A percentile compares a stretch with the other conserved stretches of the same genome.
Evolutionary conservation across 1,140 invertebrate species (phyloP).

Genomic region (Tetramorium parvispinum): DNA sequence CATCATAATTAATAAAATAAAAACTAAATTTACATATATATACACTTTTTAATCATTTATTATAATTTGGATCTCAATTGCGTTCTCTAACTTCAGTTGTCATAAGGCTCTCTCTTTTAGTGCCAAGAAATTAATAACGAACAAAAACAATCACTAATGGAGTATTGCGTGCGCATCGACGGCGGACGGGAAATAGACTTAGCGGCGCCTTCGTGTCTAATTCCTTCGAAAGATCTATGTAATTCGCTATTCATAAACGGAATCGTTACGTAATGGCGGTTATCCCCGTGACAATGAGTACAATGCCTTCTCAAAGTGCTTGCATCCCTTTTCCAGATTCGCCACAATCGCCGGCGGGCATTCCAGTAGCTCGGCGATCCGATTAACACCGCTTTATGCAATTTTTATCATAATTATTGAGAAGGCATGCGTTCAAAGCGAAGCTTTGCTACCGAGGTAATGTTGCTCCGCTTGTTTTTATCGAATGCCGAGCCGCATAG

Average conservation of each 20-base stretch:
- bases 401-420: constrained; percentile 45
- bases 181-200: constrained; percentile 15
- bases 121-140: neutral
- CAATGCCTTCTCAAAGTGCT: constrained; percentile 11
- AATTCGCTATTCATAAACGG: constrained; percentile 64
- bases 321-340: constrained; percentile 14
- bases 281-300: constrained; percentile 15
- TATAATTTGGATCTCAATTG: neutral
- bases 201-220: constrained; percentile 54
- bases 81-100: neutral
- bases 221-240: constrained; percentile 42
- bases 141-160: neutral
- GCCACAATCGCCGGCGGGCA: constrained; percentile 2
- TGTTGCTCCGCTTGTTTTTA: constrained; percentile 30
- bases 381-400: constrained; percentile 11
- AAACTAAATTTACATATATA: neutral
- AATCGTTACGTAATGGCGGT: constrained; percentile 3
- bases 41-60: neutral
- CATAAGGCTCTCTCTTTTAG: neutral
- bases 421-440: constrained; percentile 5
- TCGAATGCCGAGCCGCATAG: neutral
- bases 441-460: neutral
- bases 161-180: neutral
- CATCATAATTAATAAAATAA: neutral
- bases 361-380: constrained; percentile 15